Percentiles rank a stretch among this genome's conserved stretches.
Evolutionary conservation across 2,113 vertebrate genomes (phyloP).

Genomic region (Arizona elegans): DNA sequence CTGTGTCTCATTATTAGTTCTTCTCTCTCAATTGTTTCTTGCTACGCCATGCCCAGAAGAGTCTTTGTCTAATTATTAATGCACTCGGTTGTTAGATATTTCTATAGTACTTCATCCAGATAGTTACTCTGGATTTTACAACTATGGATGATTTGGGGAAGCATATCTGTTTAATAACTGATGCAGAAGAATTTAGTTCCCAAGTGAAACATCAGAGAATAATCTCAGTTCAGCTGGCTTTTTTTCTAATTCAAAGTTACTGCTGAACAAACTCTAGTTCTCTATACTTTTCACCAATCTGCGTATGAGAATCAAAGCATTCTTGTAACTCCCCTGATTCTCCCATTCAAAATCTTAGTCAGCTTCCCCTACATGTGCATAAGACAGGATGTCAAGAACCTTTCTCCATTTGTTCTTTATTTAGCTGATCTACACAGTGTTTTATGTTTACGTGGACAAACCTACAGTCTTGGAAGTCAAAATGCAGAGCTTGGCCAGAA

Average conservation of each 20-base stretch:
- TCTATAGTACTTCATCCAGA: background rate
- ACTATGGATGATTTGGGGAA: background rate
- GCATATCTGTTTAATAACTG: background rate
- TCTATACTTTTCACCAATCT: background rate
- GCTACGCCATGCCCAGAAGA: background rate
- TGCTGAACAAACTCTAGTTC: background rate
- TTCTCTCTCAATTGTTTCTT: background rate
- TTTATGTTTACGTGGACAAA: background rate
- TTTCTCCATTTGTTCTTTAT: background rate
- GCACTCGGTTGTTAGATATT: background rate
- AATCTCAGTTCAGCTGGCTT: background rate
- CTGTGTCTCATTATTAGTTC: background rate
- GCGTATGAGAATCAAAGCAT: background rate
- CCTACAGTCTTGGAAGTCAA: background rate
- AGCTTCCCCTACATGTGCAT: too few relatives aligned
- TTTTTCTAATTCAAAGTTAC: background rate
- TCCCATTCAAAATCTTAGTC: background rate
- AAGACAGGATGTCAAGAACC: background rate
- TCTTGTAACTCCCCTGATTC: background rate
- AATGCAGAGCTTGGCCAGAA: background rate
- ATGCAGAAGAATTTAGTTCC: background rate
- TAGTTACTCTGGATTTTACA: background rate
- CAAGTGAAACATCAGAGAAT: background rate
- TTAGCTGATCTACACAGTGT: background rate
- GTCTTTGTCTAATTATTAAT: background rate